These are phyloP conservation scores for Phalacrocorax aristotelis DNA, from an alignment of 2,113 vertebrate genomes.

Conservation along the genomic window DNA sequence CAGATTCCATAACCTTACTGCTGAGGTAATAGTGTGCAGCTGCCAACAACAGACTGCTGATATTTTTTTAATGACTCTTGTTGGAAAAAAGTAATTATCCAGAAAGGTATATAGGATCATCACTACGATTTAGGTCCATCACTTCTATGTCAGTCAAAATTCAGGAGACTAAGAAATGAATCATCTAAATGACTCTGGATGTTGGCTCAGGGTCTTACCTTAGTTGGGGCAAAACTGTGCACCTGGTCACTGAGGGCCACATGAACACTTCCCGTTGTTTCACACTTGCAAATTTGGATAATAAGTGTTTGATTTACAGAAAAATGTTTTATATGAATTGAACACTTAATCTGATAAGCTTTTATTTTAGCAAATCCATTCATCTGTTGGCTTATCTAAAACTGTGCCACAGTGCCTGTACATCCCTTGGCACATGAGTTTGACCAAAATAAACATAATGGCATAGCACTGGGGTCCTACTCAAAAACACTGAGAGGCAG, in stretches of 20 bases:
- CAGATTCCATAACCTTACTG: slow-evolving; percentile 5
- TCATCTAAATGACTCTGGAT: neutral
- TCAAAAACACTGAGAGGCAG: neutral
- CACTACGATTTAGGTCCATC: neutral
- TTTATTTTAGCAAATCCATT: neutral
- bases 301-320: neutral
- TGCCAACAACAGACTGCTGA: neutral
- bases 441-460: neutral
- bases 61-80: neutral
- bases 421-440: neutral
- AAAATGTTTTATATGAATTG: neutral
- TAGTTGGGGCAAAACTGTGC: neutral
- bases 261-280: neutral
- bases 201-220: neutral
- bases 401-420: neutral
- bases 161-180: neutral
- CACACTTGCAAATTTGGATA: neutral
- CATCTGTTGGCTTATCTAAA: neutral
- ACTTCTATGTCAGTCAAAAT: neutral
- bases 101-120: neutral
- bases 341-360: neutral
- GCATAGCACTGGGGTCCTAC: neutral
- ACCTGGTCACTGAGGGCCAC: neutral
- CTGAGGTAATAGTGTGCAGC: slow-evolving; percentile 3
- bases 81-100: neutral